Percentiles rank a stretch among this genome's conserved stretches.
Conservation (phyloP, 1,140 invertebrate genomes). For the Leguminivora glycinivorella region DNA sequence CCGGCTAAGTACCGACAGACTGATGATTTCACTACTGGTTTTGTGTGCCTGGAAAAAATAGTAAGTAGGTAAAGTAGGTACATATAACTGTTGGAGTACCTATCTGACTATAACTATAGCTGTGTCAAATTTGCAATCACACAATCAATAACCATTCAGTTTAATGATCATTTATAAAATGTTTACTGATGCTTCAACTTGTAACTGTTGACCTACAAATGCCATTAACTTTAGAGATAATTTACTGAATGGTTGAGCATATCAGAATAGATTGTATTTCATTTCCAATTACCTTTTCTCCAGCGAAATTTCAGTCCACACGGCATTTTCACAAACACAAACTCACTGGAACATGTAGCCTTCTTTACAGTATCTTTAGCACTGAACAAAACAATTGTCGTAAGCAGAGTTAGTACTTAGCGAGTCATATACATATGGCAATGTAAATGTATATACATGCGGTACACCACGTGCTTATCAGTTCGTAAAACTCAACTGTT, state of each 20-base stretch:
- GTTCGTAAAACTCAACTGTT: constrained; percentile 28
- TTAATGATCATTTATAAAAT: background rate
- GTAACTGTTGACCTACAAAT: background rate
- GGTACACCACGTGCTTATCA: constrained; percentile 66
- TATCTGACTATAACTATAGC: no score
- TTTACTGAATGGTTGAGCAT: background rate
- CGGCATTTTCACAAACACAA: constrained; percentile 56
- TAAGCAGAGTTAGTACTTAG: constrained; percentile 41
- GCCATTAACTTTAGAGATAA: background rate
- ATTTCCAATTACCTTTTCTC: constrained; percentile 53
- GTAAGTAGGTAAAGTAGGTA: no score
- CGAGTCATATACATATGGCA: background rate
- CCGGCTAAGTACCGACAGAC: background rate
- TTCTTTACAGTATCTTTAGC: constrained; percentile 55
- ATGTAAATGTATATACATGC: constrained; percentile 39
- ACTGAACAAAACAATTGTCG: constrained; percentile 67
- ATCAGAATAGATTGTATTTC: constrained; percentile 2
- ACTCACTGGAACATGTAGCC: constrained; percentile 54
- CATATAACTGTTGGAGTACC: no score
- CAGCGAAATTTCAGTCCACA: constrained; percentile 64
- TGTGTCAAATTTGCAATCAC: no score
- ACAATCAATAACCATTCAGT: no score
- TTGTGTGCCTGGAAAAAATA: no score
- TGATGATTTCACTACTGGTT: no score
- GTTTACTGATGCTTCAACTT: background rate